Conservation (phyloP, 92 coral and sea anemone genomes). For the Palythoa heliodiscus region DNA sequence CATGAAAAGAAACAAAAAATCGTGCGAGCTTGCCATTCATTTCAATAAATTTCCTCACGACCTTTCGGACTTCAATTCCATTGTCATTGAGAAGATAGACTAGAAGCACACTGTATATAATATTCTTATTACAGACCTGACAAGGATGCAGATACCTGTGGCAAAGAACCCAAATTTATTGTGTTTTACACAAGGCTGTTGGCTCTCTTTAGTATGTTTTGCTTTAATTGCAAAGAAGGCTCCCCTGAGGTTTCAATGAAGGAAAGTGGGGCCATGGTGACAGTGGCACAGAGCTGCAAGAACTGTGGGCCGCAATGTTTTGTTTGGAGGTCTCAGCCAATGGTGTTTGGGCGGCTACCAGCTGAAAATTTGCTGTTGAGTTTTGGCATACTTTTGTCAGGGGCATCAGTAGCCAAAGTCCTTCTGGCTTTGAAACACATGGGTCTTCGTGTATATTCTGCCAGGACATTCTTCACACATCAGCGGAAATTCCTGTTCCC, state of each 20-base stretch:
- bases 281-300: constrained; percentile 46
- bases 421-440: constrained; percentile 21
- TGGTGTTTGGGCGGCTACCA: constrained; percentile 27
- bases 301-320: constrained; percentile 22
- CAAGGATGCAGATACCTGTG: constrained; percentile 28
- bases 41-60: too few relatives aligned
- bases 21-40: too few relatives aligned
- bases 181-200: constrained; percentile 28
- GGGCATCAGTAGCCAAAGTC: constrained; percentile 27
- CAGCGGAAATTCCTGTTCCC: constrained; percentile 40
- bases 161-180: constrained; percentile 23
- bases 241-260: constrained; percentile 28
- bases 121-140: neutral
- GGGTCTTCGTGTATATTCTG: constrained; percentile 14
- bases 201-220: constrained; percentile 34
- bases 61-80: too few relatives aligned
- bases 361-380: constrained; percentile 33
- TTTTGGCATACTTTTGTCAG: constrained; percentile 28
- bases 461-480: constrained; percentile 31
- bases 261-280: constrained; percentile 48
- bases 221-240: constrained; percentile 21
- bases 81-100: too few relatives aligned
- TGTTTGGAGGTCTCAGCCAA: constrained; percentile 34
- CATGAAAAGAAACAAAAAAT: too few relatives aligned
- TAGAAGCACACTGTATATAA: constrained; percentile 21